Evolutionary conservation across 1,140 invertebrate genomes (phyloP), one percentile per base, ranked within the genome.

Genomic region (Aphis craccivora): DNA sequence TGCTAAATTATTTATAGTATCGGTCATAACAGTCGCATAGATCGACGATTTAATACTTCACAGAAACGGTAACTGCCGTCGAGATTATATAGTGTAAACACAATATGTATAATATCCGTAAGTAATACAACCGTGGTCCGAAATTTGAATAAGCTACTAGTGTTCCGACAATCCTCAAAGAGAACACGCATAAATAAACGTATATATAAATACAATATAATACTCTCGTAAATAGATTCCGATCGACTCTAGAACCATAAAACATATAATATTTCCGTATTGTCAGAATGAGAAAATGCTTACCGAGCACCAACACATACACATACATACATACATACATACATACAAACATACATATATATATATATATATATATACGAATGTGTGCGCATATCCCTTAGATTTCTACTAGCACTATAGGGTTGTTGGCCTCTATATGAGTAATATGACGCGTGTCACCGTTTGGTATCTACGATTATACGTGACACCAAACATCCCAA

Each of bases 381-480:
- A 14, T 51, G 18, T 51, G 48, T 23, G 23, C 84, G 6, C 35
- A 35, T 22, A 55, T 37, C 48, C 48, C n/a, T 89, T 40, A 89
- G 35, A 55, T 22, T 20, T 51, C 30, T 51, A 53, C n/a, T 6
- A 55, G 88, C 48, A 22, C 30, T 45, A 40, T n/a, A 93, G 81
- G 91, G 81, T 51, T 93, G 48, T 55, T 93, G 76, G 91, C 81
- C 91, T 53, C 91, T 84, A 3, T 53, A 45, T 84, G 81, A 86
- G 91, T 93, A 93, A 93, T 93, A 93, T 93, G 91, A 93, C 91
- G 91, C 91, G 91, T 93, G 91, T 93, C 91, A 55, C 76, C 91
- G 91, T 93, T 53, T 23, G 91, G 20, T 86, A 83, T 93, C 48
- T 83, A 86, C 91, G 81, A 93, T 93, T 93, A 93, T 86, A 93